phyloP scores from a whole-genome alignment of 1,140 invertebrate species.

The Spodoptera frugiperda region DNA sequence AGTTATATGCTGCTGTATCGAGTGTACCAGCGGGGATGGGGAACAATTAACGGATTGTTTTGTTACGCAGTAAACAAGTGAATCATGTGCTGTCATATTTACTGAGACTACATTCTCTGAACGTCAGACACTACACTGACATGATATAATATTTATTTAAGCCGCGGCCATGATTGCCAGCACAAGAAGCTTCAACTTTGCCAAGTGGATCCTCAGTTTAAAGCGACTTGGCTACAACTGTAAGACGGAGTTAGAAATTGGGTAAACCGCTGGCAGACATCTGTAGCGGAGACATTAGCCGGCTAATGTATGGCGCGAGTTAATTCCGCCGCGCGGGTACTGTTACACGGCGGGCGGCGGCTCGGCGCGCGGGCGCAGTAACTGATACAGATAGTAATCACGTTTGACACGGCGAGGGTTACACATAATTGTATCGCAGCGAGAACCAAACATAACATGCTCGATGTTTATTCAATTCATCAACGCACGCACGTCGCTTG shows the following conservation, averaged over 20 bases:
- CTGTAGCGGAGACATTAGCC: conserved; percentile 27
- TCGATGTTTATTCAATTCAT: neutral
- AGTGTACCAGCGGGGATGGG: neutral
- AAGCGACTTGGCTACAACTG: conserved; percentile 17
- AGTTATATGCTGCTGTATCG: neutral
- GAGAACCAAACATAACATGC: neutral
- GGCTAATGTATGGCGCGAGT: conserved; percentile 16
- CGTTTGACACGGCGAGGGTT: conserved; percentile 10
- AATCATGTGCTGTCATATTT: no score
- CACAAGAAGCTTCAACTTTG: conserved; percentile 14
- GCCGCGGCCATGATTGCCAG: neutral
- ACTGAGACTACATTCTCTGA: no score
- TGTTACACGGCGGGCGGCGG: neutral
- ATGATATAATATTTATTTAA: no score
- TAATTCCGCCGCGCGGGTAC: conserved; percentile 22
- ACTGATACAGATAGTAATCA: conserved; percentile 18
- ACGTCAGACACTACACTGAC: no score
- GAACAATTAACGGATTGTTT: no score
- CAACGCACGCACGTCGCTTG: neutral
- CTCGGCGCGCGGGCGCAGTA: neutral
- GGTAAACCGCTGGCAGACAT: conserved; percentile 25
- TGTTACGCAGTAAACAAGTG: no score
- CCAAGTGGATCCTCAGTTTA: conserved; percentile 24
- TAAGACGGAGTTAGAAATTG: conserved; percentile 22
- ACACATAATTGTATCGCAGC: conserved; percentile 6